Evolutionary conservation across 2,113 vertebrate genomes (phyloP).

Genomic region (Eidolon helvum): DNA sequence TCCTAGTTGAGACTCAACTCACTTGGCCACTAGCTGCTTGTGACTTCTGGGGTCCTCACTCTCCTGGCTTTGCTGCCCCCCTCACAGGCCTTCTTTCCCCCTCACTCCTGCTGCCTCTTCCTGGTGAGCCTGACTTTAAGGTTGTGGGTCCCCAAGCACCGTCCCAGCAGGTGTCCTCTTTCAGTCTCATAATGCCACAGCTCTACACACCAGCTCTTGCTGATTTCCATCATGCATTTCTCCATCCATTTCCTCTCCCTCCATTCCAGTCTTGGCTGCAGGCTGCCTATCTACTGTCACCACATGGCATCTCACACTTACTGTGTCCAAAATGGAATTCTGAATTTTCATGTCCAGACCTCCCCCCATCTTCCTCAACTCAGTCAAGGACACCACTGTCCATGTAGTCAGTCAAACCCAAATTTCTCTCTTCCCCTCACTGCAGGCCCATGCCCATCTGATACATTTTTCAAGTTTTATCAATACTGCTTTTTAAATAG

Average conservation of each 20-base stretch:
- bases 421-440: not conserved
- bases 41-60: not conserved
- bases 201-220: no score
- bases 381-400: not conserved
- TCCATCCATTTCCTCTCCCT: not conserved
- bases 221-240: accelerated
- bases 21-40: not conserved
- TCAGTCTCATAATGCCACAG: not conserved
- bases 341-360: not conserved
- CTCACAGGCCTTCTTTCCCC: not conserved
- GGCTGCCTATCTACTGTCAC: not conserved
- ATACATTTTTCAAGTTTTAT: not conserved
- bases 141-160: not conserved
- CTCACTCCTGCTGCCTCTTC: not conserved
- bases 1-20: not conserved
- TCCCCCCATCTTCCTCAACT: not conserved
- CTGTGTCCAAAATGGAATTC: not conserved
- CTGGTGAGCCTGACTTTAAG: not conserved
- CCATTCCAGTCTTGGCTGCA: not conserved
- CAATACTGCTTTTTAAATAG: not conserved
- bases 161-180: not conserved
- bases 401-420: not conserved
- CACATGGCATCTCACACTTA: not conserved
- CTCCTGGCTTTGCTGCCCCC: not conserved
- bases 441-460: accelerated